Conservation (phyloP, 1,140 invertebrate genomes). For the Olivierus martensii region DNA sequence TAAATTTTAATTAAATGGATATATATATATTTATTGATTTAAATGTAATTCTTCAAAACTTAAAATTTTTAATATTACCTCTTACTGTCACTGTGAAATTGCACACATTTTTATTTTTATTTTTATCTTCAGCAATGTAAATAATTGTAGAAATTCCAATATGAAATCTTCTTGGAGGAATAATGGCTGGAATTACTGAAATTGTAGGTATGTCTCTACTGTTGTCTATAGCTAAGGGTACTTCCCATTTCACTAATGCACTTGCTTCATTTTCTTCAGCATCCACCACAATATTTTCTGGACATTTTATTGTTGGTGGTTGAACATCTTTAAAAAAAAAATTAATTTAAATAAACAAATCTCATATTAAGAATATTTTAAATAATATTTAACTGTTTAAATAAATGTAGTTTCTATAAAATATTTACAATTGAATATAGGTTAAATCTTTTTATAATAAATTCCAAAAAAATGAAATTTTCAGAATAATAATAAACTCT, state of each 20-base stretch:
- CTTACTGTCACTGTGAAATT: slow-evolving; percentile 32
- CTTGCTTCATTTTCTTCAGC: slow-evolving; percentile 36
- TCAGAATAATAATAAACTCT: too few species aligned
- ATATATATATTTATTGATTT: too few species aligned
- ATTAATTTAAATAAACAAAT: background rate
- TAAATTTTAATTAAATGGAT: too few species aligned
- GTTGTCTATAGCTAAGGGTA: slow-evolving; percentile 36
- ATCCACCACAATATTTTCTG: slow-evolving; percentile 28
- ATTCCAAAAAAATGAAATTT: too few species aligned
- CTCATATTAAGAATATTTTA: too few species aligned
- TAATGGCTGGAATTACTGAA: slow-evolving; percentile 37
- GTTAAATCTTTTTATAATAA: too few species aligned
- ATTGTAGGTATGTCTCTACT: slow-evolving; percentile 31
- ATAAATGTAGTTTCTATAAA: too few species aligned
- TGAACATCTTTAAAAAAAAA: slow-evolving; percentile 27
- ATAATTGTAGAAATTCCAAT: slow-evolving; percentile 32
- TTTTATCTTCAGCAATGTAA: slow-evolving; percentile 34
- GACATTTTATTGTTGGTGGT: slow-evolving; percentile 34
- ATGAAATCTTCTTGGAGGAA: slow-evolving; percentile 32
- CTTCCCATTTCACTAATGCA: slow-evolving; percentile 37
- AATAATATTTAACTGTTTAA: too few species aligned
- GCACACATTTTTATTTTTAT: slow-evolving; percentile 33
- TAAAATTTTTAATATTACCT: slow-evolving; percentile 24
- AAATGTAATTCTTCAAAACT: too few species aligned
- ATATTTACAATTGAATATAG: too few species aligned